phyloP scores from a whole-genome alignment of 53 echinoderm and acorn worm genomes.

The Zoroaster sp. region DNA sequence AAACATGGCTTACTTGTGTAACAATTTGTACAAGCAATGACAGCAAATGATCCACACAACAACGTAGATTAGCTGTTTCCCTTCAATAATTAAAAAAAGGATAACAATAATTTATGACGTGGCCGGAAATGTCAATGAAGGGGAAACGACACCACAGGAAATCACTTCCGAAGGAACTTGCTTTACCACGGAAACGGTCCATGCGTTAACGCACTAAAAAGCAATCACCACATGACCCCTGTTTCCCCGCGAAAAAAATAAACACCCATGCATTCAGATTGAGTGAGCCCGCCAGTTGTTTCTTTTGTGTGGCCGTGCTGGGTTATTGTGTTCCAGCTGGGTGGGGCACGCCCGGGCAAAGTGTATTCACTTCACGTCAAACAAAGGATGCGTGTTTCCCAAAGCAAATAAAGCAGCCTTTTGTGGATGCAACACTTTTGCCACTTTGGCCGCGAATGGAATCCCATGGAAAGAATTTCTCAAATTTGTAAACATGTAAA shows the following conservation, averaged over 20 bases:
- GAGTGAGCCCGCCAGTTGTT: background rate
- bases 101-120: background rate
- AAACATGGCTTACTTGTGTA: background rate
- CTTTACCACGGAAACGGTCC: too few relatives aligned
- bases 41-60: too few relatives aligned
- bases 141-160: background rate
- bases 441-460: background rate
- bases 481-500: background rate
- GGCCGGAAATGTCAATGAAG: background rate
- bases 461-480: background rate
- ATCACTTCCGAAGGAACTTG: background rate
- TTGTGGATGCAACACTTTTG: background rate
- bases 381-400: background rate
- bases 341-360: background rate
- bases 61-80: too few relatives aligned
- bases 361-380: background rate
- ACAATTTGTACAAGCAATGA: too few relatives aligned
- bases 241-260: constrained; percentile 37
- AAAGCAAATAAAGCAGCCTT: background rate
- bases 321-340: background rate
- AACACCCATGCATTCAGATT: constrained; percentile 7
- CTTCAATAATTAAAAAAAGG: background rate
- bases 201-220: too few relatives aligned
- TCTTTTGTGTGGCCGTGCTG: background rate
- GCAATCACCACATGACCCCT: constrained; percentile 42